phyloP scores from a whole-genome alignment of 2,888 invertebrate species.

The Synanthedon tipuliformis region DNA sequence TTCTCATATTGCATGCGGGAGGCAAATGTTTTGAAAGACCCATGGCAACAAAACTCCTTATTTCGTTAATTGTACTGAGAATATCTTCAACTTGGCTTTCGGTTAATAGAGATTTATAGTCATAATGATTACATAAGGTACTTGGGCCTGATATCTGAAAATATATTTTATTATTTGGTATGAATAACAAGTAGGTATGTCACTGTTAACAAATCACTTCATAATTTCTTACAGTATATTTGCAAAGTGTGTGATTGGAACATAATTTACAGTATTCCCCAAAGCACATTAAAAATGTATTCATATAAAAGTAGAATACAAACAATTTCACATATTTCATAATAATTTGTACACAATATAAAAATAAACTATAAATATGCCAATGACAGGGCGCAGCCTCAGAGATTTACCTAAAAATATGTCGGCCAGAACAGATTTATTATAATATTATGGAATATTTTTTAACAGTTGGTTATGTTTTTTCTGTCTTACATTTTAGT shows the following conservation, averaged over 20 bases:
- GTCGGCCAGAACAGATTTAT: constrained; percentile 1
- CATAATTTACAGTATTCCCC: constrained; percentile 41
- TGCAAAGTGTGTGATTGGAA: constrained; percentile 43
- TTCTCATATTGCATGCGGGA: constrained; percentile 53
- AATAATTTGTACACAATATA: constrained; percentile 32
- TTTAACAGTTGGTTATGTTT: constrained; percentile 49
- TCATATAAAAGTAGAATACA: constrained; percentile 28
- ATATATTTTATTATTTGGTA: background rate
- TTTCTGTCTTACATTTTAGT: constrained; percentile 41
- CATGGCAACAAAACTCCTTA: constrained; percentile 43
- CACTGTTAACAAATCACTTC: too few relatives aligned
- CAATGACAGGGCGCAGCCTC: constrained; percentile 19
- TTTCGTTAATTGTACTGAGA: constrained; percentile 40
- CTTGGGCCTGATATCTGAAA: constrained; percentile 35
- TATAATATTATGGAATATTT: constrained; percentile 28
- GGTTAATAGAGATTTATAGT: constrained; percentile 25
- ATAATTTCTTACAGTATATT: constrained; percentile 29
- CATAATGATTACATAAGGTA: constrained; percentile 31
- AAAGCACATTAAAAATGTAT: constrained; percentile 12
- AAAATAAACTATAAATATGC: constrained; percentile 5
- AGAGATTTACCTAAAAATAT: constrained; percentile 15
- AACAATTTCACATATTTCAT: constrained; percentile 48
- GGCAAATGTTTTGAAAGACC: constrained; percentile 38
- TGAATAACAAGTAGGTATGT: too few relatives aligned
- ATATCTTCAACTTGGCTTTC: constrained; percentile 29